Evolutionary conservation across 2,888 invertebrate genomes (phyloP).

Genomic region (Oxyteleia sp.): DNA sequence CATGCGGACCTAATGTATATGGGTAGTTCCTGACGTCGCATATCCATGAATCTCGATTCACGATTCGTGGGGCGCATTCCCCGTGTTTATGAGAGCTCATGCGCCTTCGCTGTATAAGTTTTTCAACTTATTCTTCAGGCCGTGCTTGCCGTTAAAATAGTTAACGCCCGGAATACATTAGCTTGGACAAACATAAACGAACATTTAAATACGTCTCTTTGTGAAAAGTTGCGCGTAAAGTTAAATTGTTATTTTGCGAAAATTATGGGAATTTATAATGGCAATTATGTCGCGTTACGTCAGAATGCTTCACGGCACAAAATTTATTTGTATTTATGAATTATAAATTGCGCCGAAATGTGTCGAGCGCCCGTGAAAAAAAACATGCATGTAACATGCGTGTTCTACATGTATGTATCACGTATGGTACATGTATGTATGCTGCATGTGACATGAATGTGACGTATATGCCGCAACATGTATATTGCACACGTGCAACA

Average conservation of each 20-base stretch:
- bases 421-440: too few relatives aligned
- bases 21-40: conserved; percentile 72
- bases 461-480: too few relatives aligned
- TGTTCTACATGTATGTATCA: too few relatives aligned
- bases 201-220: conserved; percentile 42
- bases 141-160: conserved; percentile 30
- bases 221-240: conserved; percentile 41
- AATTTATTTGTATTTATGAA: conserved; percentile 43
- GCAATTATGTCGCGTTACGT: conserved; percentile 29
- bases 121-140: conserved; percentile 42
- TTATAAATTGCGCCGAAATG: conserved; percentile 39
- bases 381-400: too few relatives aligned
- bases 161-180: conserved; percentile 52
- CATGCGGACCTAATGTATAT: conserved; percentile 64
- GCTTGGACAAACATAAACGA: conserved; percentile 41
- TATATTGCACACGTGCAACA: too few relatives aligned
- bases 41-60: conserved; percentile 75
- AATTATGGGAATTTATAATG: conserved; percentile 41
- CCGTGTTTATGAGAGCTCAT: conserved; percentile 64
- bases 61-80: conserved; percentile 54
- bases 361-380: too few relatives aligned
- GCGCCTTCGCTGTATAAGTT: conserved; percentile 56
- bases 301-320: conserved; percentile 5
- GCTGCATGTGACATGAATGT: too few relatives aligned
- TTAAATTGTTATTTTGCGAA: conserved; percentile 38